A percentile compares a stretch with the other conserved stretches of the same genome.
These are phyloP conservation scores for Leucophenga varia DNA, from an alignment of 1,140 invertebrate genomes.

Conservation along the genomic window DNA sequence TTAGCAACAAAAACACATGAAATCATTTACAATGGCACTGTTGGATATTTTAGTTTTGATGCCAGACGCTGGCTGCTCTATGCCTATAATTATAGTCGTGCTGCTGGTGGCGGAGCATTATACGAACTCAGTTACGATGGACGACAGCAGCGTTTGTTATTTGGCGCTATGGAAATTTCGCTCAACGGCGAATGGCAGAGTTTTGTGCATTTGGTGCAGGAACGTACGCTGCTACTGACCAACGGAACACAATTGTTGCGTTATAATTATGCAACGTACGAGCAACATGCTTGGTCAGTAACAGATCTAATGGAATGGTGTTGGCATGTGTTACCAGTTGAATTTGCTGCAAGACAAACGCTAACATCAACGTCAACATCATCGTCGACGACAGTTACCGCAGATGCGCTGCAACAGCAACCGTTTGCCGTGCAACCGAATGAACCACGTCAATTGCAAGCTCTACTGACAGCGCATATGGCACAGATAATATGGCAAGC, in stretches of 20 bases:
- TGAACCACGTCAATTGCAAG: conserved; percentile 74
- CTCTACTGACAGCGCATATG: conserved; percentile 71
- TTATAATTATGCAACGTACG: conserved; percentile 67
- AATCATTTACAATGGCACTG: conserved; percentile 63
- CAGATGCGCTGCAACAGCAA: conserved; percentile 63
- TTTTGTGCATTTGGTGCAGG: conserved; percentile 13
- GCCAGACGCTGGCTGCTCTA: conserved; percentile 75
- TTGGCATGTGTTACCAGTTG: conserved; percentile 11
- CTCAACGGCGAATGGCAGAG: conserved; percentile 12
- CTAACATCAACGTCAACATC: conserved; percentile 29
- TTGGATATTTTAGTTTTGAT: conserved; percentile 76
- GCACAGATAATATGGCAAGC: conserved; percentile 78
- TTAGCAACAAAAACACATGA: conserved; percentile 67
- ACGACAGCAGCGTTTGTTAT: no score
- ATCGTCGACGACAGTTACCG: not conserved
- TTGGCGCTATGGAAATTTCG: not conserved
- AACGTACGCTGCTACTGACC: conserved; percentile 67
- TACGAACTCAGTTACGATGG: conserved; percentile 75
- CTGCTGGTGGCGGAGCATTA: conserved; percentile 77
- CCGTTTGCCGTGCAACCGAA: conserved; percentile 76
- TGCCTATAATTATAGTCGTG: conserved; percentile 68
- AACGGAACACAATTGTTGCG: conserved; percentile 71
- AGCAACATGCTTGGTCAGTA: conserved; percentile 70
- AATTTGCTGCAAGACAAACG: conserved; percentile 34
- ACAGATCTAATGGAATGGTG: conserved; percentile 41